These are phyloP conservation scores for Mermis nigrescens DNA, from an alignment of 2,888 invertebrate genomes.

Conservation along the genomic window DNA sequence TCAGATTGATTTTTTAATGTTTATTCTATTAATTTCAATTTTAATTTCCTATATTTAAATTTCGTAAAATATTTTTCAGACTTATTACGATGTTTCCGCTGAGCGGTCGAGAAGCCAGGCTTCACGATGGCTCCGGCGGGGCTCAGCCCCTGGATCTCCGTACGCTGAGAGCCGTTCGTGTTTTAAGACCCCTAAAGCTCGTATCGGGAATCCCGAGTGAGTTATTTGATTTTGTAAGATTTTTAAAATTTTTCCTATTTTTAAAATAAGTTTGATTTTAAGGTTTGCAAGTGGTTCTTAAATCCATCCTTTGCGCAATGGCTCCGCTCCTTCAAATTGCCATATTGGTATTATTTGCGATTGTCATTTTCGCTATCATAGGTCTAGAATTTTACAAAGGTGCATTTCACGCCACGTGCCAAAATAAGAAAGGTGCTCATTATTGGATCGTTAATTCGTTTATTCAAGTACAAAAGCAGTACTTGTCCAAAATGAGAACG, in stretches of 20 bases:
- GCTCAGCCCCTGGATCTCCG: constrained; percentile 57
- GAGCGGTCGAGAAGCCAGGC: not conserved
- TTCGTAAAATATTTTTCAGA: constrained; percentile 20
- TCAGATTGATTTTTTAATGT: not conserved
- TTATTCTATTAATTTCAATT: too few species aligned
- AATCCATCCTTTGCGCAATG: constrained; percentile 99
- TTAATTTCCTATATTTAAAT: too few species aligned
- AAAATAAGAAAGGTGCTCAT: constrained; percentile 2
- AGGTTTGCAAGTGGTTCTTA: constrained; percentile 99
- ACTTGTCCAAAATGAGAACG: too few species aligned
- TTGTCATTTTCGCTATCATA: constrained; percentile 99
- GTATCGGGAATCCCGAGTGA: constrained; percentile 99
- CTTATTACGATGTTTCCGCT: constrained; percentile 30
- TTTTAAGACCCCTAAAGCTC: constrained; percentile 96
- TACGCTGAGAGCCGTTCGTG: constrained; percentile 97
- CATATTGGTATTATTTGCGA: constrained; percentile 96
- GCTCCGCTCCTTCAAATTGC: constrained; percentile 98
- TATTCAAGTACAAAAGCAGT: too few species aligned
- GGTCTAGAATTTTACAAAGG: constrained; percentile 99
- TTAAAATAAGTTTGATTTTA: constrained; percentile 14
- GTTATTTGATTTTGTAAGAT: too few species aligned
- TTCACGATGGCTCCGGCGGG: not conserved
- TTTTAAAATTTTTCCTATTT: too few species aligned
- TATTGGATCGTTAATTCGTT: too few species aligned
- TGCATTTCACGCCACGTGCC: constrained; percentile 95